These are phyloP conservation scores for Phocides pigmalion DNA, from an alignment of 1,140 invertebrate species.

Conservation along the genomic window DNA sequence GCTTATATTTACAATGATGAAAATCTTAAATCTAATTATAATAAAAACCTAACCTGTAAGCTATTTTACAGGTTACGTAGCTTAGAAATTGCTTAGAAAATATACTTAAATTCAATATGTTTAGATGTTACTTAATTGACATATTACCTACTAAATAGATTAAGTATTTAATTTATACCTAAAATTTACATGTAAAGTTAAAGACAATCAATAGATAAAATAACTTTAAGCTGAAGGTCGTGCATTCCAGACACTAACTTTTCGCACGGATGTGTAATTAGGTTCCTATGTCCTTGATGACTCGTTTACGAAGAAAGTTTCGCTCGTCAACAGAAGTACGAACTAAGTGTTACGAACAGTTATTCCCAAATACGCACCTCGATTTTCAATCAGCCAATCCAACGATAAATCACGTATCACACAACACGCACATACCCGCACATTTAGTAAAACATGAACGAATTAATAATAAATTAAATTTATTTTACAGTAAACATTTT, in stretches of 20 bases:
- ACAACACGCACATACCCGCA: conserved; percentile 42
- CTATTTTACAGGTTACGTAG: no score
- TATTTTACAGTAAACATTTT: conserved; percentile 53
- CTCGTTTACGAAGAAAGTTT: conserved; percentile 60
- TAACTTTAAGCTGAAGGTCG: no score
- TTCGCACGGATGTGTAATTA: background rate
- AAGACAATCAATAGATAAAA: no score
- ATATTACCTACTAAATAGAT: no score
- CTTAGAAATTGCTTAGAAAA: no score
- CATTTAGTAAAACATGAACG: conserved; percentile 35
- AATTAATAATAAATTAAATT: conserved; percentile 43
- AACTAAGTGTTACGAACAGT: conserved; percentile 46
- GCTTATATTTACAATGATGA: no score
- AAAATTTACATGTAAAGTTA: no score
- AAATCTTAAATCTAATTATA: no score
- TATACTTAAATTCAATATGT: no score
- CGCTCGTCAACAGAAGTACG: conserved; percentile 49
- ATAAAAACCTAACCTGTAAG: no score
- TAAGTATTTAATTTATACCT: no score
- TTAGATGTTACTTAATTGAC: no score
- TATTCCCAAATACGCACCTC: conserved; percentile 51
- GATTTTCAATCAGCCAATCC: conserved; percentile 27
- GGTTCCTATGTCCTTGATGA: conserved; percentile 57
- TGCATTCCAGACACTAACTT: background rate
- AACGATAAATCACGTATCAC: conserved; percentile 37